Evolutionary conservation across 2,888 invertebrate species (phyloP), one percentile per base, ranked within the genome.

Genomic region (Acleris literana): DNA sequence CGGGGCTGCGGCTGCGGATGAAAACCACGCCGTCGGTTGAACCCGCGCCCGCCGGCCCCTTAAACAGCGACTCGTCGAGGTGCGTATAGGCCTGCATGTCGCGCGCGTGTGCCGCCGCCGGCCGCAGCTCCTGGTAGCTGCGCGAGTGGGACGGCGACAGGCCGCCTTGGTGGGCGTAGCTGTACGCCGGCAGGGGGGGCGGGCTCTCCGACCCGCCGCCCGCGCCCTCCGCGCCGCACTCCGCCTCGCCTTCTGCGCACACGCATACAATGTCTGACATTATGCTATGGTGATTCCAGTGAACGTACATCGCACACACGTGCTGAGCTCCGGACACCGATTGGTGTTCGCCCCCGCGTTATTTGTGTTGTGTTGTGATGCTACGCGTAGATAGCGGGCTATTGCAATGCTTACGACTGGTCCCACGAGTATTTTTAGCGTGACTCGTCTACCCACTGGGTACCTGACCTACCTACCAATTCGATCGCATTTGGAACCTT

Each of bases 41-140:
- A 74, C 66, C 70, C 72, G 76, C 68, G 77, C 76, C 74, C 73
- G 68, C 58, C 64, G 72, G 67, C 73, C 73, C 74, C 82, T 85
- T 85, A 83, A 85, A 84, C 71, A 84, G 80, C 75, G 79, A 73
- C 75, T 85, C 85, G 74, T 86, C 86, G 77, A 85, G 79, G 86
- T 89, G 88, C 84, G 84, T 83, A 85, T 90, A 89, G 75, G 86
- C 71, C 84, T 87, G 88, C 90, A 90, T 88, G 86, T 88, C 90
- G 84, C 90, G 89, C 81, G 86, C 83, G 85, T 83, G 86, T 73
- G 76, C 66, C 69, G 69, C 76, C 72, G 87, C 85, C 74, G 87
- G 87, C 78, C 88, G 85, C 81, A 90, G 86, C 89, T 90, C 90
- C 85, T 90, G 89, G 89, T 90, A 90, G 89, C 89, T 85, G 87